phyloP scores from a whole-genome alignment of 2,888 invertebrate species.

The Teleiodes luculella region DNA sequence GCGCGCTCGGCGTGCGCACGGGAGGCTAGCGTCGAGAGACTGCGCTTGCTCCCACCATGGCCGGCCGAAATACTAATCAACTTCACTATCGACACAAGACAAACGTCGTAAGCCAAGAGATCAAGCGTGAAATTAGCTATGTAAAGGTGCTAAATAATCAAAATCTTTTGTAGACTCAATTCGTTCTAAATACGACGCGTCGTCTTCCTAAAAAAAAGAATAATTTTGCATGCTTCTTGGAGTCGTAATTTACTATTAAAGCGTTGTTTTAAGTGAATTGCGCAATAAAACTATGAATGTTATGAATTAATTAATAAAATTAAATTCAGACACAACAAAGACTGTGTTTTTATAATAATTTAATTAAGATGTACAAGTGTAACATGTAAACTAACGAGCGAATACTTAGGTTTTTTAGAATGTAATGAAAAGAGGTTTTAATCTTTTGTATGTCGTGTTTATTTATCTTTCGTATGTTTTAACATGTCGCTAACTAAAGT shows the following conservation, averaged over 20 bases:
- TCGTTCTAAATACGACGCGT: too few relatives aligned
- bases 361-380: background rate
- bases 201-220: too few relatives aligned
- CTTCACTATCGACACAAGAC: constrained; percentile 68
- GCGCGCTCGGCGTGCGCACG: constrained; percentile 59
- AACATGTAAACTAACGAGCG: too few relatives aligned
- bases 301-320: background rate
- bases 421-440: too few relatives aligned
- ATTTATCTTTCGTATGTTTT: background rate
- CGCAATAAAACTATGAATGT: constrained; percentile 3
- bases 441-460: background rate
- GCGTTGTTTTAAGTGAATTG: background rate
- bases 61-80: constrained; percentile 71
- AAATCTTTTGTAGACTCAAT: too few relatives aligned
- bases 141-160: too few relatives aligned
- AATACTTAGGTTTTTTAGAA: too few relatives aligned
- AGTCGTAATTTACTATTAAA: background rate
- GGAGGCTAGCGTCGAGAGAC: constrained; percentile 69
- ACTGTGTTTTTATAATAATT: background rate
- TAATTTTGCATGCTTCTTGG: too few relatives aligned
- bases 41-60: constrained; percentile 67
- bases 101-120: constrained; percentile 41
- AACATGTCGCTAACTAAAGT: too few relatives aligned
- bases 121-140: constrained; percentile 44
- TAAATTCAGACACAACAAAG: background rate